A percentile compares a stretch with the other conserved stretches of the same genome.
phyloP scores from a whole-genome alignment of 1,140 invertebrate species.

The Dufourea novaeangliae region DNA sequence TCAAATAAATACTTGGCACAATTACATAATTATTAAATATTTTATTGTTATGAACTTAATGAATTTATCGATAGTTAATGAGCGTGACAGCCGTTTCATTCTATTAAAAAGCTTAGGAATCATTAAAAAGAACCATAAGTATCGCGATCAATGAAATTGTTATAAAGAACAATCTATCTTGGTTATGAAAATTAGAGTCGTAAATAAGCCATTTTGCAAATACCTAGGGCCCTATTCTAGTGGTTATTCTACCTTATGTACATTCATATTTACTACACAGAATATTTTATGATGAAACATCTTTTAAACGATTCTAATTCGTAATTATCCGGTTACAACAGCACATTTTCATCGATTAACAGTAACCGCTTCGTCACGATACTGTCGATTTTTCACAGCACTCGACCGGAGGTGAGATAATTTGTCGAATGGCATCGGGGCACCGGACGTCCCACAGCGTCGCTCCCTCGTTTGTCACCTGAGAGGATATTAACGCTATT shows the following conservation, averaged over 20 bases:
- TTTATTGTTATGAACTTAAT: too few relatives aligned
- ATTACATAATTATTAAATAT: too few relatives aligned
- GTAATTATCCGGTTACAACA: constrained; percentile 26
- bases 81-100: too few relatives aligned
- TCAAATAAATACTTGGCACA: too few relatives aligned
- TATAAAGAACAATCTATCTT: too few relatives aligned
- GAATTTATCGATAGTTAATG: too few relatives aligned
- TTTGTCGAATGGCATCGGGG: constrained; percentile 63
- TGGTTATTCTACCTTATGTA: not conserved
- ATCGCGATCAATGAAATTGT: too few relatives aligned
- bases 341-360: constrained; percentile 18
- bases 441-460: constrained; percentile 63
- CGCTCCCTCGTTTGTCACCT: constrained; percentile 72
- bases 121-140: too few relatives aligned
- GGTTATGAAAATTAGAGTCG: not conserved
- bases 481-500: constrained; percentile 72
- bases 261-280: not conserved
- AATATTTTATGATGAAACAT: not conserved
- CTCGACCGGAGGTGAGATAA: constrained; percentile 63
- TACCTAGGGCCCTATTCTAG: not conserved
- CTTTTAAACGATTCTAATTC: not conserved
- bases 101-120: too few relatives aligned
- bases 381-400: constrained; percentile 63
- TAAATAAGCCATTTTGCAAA: not conserved
- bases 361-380: constrained; percentile 62